Evolutionary conservation across 1,140 invertebrate genomes (phyloP).

Genomic region (Pseudomyrmex gracilis): DNA sequence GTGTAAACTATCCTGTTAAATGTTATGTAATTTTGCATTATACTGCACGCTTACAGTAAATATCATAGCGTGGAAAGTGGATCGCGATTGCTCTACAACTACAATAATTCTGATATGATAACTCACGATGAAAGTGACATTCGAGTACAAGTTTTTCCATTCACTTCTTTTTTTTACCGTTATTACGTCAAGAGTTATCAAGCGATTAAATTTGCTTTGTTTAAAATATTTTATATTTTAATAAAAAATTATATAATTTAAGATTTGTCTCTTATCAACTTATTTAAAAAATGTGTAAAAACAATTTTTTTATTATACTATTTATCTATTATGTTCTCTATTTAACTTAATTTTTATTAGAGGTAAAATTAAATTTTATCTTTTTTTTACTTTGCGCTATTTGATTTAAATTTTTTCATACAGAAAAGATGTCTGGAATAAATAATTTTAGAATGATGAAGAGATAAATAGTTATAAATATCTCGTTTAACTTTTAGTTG

Average conservation of each 20-base stretch:
- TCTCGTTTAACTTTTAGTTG: background rate
- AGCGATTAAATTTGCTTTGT: constrained; percentile 7
- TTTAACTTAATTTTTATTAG: background rate
- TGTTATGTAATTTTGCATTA: background rate
- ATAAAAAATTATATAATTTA: background rate
- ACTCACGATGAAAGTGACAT: constrained; percentile 28
- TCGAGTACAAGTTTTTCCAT: constrained; percentile 26
- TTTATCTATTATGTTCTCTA: background rate
- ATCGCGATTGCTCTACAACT: background rate
- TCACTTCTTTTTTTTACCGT: background rate
- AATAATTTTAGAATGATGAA: background rate
- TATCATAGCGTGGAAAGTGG: background rate
- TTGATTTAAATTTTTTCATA: background rate
- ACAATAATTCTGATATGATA: constrained; percentile 23
- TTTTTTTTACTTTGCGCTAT: background rate
- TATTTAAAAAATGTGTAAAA: background rate
- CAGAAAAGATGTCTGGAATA: background rate
- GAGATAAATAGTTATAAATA: background rate
- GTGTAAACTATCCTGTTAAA: background rate
- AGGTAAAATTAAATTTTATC: constrained; percentile 1
- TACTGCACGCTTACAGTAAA: constrained; percentile 14
- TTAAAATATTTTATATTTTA: background rate
- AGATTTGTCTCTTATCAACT: background rate
- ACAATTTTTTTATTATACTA: too few relatives aligned
- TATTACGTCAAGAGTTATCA: constrained; percentile 8